phyloP scores from a whole-genome alignment of 2,113 vertebrate genomes.

The Elephas maximus region DNA sequence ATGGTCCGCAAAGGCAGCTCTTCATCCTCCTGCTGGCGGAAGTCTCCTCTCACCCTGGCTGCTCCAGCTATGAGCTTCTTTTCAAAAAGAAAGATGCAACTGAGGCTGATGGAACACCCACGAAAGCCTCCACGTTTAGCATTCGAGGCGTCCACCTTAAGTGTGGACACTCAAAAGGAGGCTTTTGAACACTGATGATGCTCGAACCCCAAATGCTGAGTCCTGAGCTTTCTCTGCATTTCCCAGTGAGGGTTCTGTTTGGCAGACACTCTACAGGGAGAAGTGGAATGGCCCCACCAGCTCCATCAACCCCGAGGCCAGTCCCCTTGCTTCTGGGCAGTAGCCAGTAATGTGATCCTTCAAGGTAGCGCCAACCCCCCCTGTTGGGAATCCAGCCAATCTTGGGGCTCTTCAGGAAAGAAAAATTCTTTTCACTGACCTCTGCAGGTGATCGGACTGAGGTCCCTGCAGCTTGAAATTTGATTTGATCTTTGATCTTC shows the following conservation, averaged over 20 bases:
- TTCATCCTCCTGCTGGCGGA: background rate
- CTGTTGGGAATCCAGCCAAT: constrained; percentile 81
- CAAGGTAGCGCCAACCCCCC: constrained; percentile 67
- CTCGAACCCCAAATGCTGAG: background rate
- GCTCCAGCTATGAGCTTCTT: background rate
- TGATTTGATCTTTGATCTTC: constrained; percentile 86
- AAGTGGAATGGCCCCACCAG: constrained; percentile 2
- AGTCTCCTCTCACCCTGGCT: background rate
- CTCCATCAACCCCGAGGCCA: constrained; percentile 61
- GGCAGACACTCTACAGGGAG: background rate
- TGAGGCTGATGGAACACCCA: background rate
- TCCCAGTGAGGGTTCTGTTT: background rate
- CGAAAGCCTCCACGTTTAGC: background rate
- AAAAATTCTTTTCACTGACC: constrained; percentile 85
- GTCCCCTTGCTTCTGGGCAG: constrained; percentile 81
- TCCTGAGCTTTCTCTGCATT: background rate
- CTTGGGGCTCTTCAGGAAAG: constrained; percentile 76
- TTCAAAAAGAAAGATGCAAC: background rate
- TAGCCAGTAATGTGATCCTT: constrained; percentile 82
- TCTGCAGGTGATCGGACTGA: constrained; percentile 83
- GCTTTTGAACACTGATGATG: background rate
- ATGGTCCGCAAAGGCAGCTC: background rate
- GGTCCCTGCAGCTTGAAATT: constrained; percentile 82
- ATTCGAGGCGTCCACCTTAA: background rate
- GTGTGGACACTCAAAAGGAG: too few relatives aligned